Base-by-base conservation (phyloP, 2,797 vertebrate species). In the Rhinichthys osculus region DNA sequence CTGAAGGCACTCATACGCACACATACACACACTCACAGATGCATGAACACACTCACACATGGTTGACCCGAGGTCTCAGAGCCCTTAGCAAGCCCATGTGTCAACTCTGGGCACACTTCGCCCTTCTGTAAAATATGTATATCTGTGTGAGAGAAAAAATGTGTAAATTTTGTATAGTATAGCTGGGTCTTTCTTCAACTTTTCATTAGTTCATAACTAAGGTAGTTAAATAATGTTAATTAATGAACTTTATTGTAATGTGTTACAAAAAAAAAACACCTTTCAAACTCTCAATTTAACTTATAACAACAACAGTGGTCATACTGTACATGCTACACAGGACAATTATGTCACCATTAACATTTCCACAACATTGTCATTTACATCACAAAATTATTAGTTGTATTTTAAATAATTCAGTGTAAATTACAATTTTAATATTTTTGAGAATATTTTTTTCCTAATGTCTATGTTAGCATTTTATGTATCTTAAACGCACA, bases 1-100 rank as follows among this genome's bases (percentile, higher is more conserved):
- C 94, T 94, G 93, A 94, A 95, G 93, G 92, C 91, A 93, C 89
- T 77, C 69, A 67, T 40, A 67, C 54, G 73, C 77, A 86, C 87
- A 87, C 88, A 87, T 78, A 86, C 86, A 84, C 87, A 86, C 87
- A 88, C 64, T 64, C 85, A 84, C 70, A 84, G 67, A 86, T 73
- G 78, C 81, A 54, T 81, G 76, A 83, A 82, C 87, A 86, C 85
- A 81, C 38, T 78, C 73, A 89, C 85, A 80, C 80, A 89, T 67
- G 72, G 81, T 64, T 86, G 82, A 87, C 88, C 86, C 77, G 57
- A 72, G 86, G 88, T 89, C 81, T 89, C 83, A 23, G 70, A 87
- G 80, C 82, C 81, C 86, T 79, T 83, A 85, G 83, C 86, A 77
- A 83, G 81, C 84, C 84, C 84, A 86, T 88, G 84, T 88, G 87